These are phyloP conservation scores for Eupithecia subumbrata DNA, from an alignment of 2,888 invertebrate genomes.

Conservation along the genomic window DNA sequence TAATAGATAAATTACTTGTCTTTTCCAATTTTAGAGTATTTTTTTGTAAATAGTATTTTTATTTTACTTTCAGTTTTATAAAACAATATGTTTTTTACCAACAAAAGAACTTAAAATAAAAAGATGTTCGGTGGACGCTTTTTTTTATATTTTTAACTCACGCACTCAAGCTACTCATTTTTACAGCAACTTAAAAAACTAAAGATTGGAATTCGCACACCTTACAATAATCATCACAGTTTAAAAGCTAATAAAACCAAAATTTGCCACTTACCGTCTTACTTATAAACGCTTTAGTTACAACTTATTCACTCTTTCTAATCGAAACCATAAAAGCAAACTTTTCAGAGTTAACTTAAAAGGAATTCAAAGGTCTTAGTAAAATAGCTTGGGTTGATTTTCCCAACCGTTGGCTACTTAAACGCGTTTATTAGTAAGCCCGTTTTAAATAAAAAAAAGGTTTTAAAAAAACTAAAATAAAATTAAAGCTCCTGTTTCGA, in stretches of 20 bases:
- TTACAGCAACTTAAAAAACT: constrained; percentile 27
- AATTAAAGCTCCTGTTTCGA: constrained; percentile 42
- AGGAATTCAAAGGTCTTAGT: neutral
- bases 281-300: constrained; percentile 20
- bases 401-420: neutral
- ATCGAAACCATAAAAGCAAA: neutral
- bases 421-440: constrained; percentile 12
- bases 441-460: constrained; percentile 12
- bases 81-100: constrained; percentile 46
- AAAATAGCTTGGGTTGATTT: neutral
- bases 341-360: neutral
- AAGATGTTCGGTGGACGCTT: constrained; percentile 60
- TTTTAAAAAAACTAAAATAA: constrained; percentile 34
- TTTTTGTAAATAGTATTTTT: constrained; percentile 5
- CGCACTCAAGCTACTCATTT: constrained; percentile 22
- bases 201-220: constrained; percentile 44
- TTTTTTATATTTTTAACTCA: constrained; percentile 30
- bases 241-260: constrained; percentile 51
- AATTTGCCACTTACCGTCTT: constrained; percentile 37
- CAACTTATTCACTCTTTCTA: neutral
- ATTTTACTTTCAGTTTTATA: constrained; percentile 25
- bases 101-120: constrained; percentile 30
- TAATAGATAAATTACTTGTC: neutral
- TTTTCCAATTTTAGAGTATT: constrained; percentile 13
- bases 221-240: constrained; percentile 60